phyloP scores from a whole-genome alignment of 2,888 invertebrate genomes.

The Thymelicus sylvestris region DNA sequence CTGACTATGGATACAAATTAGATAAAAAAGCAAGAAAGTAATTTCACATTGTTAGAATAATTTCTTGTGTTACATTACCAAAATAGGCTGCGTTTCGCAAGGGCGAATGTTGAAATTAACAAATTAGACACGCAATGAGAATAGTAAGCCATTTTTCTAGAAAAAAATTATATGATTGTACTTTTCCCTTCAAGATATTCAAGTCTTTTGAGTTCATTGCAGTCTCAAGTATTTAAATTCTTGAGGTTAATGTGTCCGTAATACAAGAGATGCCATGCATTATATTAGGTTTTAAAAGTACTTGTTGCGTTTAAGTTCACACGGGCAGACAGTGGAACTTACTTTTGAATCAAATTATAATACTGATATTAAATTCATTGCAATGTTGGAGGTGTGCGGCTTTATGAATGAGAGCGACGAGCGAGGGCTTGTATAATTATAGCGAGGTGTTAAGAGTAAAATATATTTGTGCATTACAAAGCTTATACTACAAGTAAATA shows the following conservation, averaged over 20 bases:
- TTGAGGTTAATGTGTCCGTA: background rate
- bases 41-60: background rate
- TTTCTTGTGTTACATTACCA: background rate
- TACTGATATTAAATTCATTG: conserved; percentile 19
- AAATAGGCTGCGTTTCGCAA: conserved; percentile 9
- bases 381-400: conserved; percentile 6
- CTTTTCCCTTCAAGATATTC: background rate
- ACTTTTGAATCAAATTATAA: conserved; percentile 15
- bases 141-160: background rate
- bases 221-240: conserved; percentile 6
- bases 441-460: conserved; percentile 35
- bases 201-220: background rate
- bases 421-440: conserved; percentile 12
- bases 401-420: conserved; percentile 16
- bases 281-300: background rate
- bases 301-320: background rate
- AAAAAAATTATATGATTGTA: background rate
- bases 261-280: background rate
- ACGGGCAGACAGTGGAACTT: background rate
- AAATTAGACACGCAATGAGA: background rate
- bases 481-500: conserved; percentile 68
- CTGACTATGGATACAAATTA: background rate
- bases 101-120: background rate
- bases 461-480: conserved; percentile 66
- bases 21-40: background rate